Conservation (phyloP, 2,113 vertebrate species). For the Pseudonaja textilis region DNA sequence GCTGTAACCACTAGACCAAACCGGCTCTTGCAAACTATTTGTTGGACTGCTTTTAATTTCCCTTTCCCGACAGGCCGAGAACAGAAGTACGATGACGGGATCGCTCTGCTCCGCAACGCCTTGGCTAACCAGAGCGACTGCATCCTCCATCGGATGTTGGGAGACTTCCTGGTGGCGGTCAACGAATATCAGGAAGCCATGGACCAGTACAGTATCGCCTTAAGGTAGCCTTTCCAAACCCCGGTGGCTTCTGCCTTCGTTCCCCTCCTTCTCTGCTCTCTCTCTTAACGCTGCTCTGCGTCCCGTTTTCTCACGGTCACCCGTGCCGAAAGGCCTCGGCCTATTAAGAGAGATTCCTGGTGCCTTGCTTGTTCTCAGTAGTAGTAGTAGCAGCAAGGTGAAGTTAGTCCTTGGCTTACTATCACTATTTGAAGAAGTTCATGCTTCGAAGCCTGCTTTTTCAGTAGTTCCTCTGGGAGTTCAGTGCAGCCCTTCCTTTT, state of each 20-base stretch:
- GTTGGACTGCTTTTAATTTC: not conserved
- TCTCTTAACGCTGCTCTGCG: not conserved
- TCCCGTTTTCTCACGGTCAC: not conserved
- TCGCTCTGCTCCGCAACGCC: slow-evolving; percentile 87
- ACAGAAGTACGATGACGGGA: slow-evolving; percentile 95
- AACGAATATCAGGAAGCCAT: slow-evolving; percentile 98
- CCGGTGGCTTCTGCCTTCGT: fast-evolving
- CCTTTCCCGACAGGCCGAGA: slow-evolving; percentile 79
- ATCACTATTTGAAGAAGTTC: not conserved
- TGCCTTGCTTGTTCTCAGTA: not conserved
- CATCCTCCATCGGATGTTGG: slow-evolving; percentile 93
- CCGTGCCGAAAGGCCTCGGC: not conserved
- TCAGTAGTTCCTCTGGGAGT: not conserved
- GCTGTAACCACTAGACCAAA: not conserved
- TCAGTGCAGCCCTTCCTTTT: not conserved
- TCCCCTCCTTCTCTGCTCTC: not conserved
- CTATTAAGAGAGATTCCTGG: not conserved
- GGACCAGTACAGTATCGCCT: slow-evolving; percentile 98
- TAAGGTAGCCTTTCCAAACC: slow-evolving; percentile 76
- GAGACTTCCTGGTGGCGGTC: slow-evolving; percentile 94
- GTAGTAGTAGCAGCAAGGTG: too few species aligned
- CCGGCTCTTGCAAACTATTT: not conserved
- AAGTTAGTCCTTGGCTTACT: not conserved
- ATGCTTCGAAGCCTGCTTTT: not conserved
- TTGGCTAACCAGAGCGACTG: slow-evolving; percentile 97